These are phyloP conservation scores for Gasterosteus aculeatus DNA, from an alignment of 2,113 vertebrate genomes.

Conservation along the genomic window DNA sequence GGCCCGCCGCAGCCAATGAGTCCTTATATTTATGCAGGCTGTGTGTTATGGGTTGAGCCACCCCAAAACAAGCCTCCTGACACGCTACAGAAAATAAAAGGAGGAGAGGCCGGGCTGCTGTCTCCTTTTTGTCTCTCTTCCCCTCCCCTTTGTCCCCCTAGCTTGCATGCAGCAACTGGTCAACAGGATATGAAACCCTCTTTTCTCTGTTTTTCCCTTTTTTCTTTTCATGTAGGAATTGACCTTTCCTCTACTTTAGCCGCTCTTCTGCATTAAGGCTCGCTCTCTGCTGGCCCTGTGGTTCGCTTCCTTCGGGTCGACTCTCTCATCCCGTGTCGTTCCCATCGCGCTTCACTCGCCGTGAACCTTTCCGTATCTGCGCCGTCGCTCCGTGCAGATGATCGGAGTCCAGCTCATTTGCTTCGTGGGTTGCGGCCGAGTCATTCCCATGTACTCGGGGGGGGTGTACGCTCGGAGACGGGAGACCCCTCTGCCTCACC, in stretches of 20 bases:
- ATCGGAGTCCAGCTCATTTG: constrained; percentile 65
- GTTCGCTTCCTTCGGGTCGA: constrained; percentile 17
- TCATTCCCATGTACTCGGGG: constrained; percentile 68
- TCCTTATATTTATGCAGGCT: constrained; percentile 64
- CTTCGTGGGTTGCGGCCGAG: constrained; percentile 65
- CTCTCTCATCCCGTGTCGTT: constrained; percentile 32
- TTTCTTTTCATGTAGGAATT: constrained; percentile 33
- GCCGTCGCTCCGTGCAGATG: constrained; percentile 30
- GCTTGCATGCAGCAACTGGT: constrained; percentile 56
- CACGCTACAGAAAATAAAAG: constrained; percentile 36
- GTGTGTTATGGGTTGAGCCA: constrained; percentile 55
- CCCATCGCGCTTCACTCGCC: constrained; percentile 7
- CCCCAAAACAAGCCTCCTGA: constrained; percentile 42
- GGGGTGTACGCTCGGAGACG: constrained; percentile 55
- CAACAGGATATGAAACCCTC: constrained; percentile 74
- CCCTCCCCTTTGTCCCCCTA: neutral
- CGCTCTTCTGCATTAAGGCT: constrained; percentile 21
- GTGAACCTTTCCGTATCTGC: constrained; percentile 48
- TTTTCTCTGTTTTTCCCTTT: constrained; percentile 28
- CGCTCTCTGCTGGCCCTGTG: constrained; percentile 26
- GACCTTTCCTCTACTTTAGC: constrained; percentile 65
- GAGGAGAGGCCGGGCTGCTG: constrained; percentile 9
- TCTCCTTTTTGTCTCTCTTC: neutral
- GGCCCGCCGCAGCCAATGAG: constrained; percentile 18
- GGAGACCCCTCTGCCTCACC: constrained; percentile 42